A percentile compares a stretch with the other conserved stretches of the same genome.
Conservation (phyloP, 1,140 invertebrate genomes). For the Sipha flava region DNA sequence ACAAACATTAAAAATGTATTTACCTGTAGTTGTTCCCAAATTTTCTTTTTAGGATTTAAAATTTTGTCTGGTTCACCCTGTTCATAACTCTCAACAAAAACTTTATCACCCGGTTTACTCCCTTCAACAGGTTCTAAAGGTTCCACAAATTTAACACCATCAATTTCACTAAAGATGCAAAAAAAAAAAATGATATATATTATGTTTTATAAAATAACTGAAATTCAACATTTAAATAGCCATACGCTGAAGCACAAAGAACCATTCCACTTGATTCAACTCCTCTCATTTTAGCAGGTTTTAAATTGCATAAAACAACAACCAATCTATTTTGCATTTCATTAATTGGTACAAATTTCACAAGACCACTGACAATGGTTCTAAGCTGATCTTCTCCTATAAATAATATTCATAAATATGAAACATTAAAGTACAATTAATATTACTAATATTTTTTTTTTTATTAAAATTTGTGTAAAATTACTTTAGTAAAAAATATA, state of each 20-base stretch:
- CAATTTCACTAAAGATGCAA: slow-evolving; percentile 53
- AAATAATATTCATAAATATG: slow-evolving; percentile 8
- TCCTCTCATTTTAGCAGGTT: slow-evolving; percentile 86
- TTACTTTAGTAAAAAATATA: too few relatives aligned
- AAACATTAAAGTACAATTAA: neutral
- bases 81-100: slow-evolving; percentile 75
- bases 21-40: slow-evolving; percentile 85
- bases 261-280: slow-evolving; percentile 84
- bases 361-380: slow-evolving; percentile 81
- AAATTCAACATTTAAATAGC: neutral
- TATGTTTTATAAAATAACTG: neutral
- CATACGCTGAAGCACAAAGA: slow-evolving; percentile 74
- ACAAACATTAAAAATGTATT: slow-evolving; percentile 3
- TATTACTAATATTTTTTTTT: too few relatives aligned
- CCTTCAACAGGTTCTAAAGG: slow-evolving; percentile 66
- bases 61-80: slow-evolving; percentile 68
- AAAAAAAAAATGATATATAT: slow-evolving; percentile 29
- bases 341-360: slow-evolving; percentile 78
- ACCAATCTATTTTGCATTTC: slow-evolving; percentile 79
- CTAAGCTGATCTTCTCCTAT: slow-evolving; percentile 52
- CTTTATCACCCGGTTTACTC: slow-evolving; percentile 67
- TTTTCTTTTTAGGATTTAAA: slow-evolving; percentile 95
- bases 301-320: slow-evolving; percentile 86
- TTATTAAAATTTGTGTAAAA: too few relatives aligned
- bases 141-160: slow-evolving; percentile 63